These are phyloP conservation scores for Cepaea nemoralis DNA, from an alignment of 1,140 invertebrate species.

Conservation along the genomic window DNA sequence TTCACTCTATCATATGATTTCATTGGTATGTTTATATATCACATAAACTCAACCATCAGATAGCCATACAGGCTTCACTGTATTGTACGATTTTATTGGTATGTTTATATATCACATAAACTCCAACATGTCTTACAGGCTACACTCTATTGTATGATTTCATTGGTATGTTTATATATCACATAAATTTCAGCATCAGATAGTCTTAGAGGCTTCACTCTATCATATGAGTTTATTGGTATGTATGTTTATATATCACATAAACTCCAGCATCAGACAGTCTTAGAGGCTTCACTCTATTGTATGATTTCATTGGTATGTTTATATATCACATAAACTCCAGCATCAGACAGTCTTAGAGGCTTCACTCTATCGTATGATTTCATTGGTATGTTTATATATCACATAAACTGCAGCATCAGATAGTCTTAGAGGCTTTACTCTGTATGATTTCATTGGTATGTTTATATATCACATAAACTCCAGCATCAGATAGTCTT, in stretches of 20 bases:
- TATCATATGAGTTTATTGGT: slow-evolving; percentile 46
- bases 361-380: slow-evolving; percentile 69
- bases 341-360: too few relatives aligned
- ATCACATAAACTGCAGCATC: too few relatives aligned
- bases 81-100: slow-evolving; percentile 46
- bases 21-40: too few relatives aligned
- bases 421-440: slow-evolving; percentile 77
- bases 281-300: slow-evolving; percentile 76
- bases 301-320: slow-evolving; percentile 44
- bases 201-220: too few relatives aligned
- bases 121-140: slow-evolving; percentile 75
- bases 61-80: slow-evolving; percentile 77
- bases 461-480: too few relatives aligned
- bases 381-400: slow-evolving; percentile 40
- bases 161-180: too few relatives aligned
- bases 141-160: slow-evolving; percentile 72
- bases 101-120: too few relatives aligned
- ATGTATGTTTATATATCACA: too few relatives aligned
- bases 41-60: too few relatives aligned
- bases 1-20: slow-evolving; percentile 72
- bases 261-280: slow-evolving; percentile 69
- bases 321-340: too few relatives aligned
- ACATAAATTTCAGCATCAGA: too few relatives aligned
- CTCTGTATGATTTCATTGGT: slow-evolving; percentile 47
- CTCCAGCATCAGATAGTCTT: slow-evolving; percentile 71